phyloP scores from a whole-genome alignment of 2,797 vertebrate genomes.

The Paguma larvata region DNA sequence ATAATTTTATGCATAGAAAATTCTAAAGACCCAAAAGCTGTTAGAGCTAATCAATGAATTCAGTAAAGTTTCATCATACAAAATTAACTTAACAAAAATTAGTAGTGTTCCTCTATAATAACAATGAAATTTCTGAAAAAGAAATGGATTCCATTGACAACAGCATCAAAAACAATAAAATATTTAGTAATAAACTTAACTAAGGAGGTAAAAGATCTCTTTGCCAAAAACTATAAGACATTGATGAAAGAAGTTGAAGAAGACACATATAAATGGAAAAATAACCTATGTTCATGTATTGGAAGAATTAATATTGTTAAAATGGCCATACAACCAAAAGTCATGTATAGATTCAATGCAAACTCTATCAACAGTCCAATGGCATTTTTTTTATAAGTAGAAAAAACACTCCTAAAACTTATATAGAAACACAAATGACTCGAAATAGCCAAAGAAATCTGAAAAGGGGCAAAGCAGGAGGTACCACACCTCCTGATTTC shows the following conservation, averaged over 20 bases:
- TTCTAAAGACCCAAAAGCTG: neutral
- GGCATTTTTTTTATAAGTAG: neutral
- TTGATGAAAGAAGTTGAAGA: too few relatives aligned
- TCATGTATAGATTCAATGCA: neutral
- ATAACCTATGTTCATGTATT: too few relatives aligned
- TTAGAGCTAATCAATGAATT: neutral
- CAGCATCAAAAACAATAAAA: neutral
- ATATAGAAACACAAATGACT: neutral
- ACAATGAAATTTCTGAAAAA: neutral
- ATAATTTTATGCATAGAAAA: neutral
- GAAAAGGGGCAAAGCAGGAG: neutral
- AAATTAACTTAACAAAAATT: neutral
- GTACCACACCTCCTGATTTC: neutral
- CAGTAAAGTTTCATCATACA: neutral
- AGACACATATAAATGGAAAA: too few relatives aligned
- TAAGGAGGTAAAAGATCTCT: too few relatives aligned
- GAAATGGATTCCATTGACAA: neutral
- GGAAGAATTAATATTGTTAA: neutral
- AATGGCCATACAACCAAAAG: neutral
- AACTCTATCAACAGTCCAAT: neutral
- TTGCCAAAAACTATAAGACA: too few relatives aligned
- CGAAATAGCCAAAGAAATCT: neutral
- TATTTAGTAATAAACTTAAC: neutral
- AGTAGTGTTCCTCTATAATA: neutral
- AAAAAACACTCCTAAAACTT: neutral